Conservation (phyloP, 1,140 invertebrate species). For the Lasioglossum baleicum region DNA sequence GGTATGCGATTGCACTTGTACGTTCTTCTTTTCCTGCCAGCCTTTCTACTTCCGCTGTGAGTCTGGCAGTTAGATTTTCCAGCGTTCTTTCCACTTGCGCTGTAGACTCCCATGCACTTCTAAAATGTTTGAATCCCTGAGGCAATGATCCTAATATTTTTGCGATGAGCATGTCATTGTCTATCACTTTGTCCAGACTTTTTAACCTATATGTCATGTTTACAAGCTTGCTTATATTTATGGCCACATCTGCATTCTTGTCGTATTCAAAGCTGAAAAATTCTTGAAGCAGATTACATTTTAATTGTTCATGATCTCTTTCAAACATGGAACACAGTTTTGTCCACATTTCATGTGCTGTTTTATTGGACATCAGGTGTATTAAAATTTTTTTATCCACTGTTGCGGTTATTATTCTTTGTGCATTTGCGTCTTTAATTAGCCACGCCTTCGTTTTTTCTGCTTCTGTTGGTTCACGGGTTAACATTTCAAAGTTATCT, state of each 20-base stretch:
- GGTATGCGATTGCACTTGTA: no score
- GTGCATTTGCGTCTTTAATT: no score
- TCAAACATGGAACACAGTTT: background rate
- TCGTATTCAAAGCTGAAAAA: background rate
- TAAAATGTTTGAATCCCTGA: background rate
- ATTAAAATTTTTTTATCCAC: no score
- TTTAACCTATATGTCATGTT: background rate
- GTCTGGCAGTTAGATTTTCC: background rate
- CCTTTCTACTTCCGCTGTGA: background rate
- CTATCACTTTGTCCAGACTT: background rate
- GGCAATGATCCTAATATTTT: background rate
- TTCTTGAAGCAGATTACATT: background rate
- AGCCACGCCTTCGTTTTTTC: no score
- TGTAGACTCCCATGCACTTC: no score
- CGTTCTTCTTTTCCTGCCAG: no score
- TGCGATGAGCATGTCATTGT: background rate
- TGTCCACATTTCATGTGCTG: background rate
- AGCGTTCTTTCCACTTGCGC: background rate
- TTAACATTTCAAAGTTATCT: no score
- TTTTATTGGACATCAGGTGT: background rate
- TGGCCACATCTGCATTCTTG: background rate
- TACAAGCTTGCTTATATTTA: background rate
- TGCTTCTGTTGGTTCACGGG: no score
- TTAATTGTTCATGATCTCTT: background rate
- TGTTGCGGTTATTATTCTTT: no score